Evolutionary conservation across 35 echinoderm and acorn worm genomes (phyloP).

Genomic region (Ophiothrix spiculata): DNA sequence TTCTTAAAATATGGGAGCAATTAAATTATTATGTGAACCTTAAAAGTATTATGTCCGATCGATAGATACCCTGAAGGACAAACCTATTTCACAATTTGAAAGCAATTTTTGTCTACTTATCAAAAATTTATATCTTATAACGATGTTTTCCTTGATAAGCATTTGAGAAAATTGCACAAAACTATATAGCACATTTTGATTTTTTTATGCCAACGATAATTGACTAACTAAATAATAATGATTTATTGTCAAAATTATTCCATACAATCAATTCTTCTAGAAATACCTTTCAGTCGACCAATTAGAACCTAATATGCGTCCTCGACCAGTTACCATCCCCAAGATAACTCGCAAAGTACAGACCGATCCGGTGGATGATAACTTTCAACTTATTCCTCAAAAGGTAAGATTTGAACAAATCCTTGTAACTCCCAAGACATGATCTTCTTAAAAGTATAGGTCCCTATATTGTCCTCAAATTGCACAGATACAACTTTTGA

Average conservation of each 20-base stretch:
- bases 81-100: no score
- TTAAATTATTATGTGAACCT: no score
- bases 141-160: neutral
- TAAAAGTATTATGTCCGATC: no score
- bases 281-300: neutral
- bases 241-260: no score
- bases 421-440: neutral
- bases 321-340: neutral
- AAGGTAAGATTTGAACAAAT: neutral
- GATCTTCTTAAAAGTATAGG: no score
- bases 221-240: no score
- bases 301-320: neutral
- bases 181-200: neutral
- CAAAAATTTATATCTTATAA: neutral
- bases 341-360: conserved; percentile 4
- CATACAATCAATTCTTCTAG: no score
- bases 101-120: no score
- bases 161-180: neutral
- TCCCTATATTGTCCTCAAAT: no score
- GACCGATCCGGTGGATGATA: neutral
- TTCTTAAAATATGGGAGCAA: no score
- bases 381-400: neutral
- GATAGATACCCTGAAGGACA: no score
- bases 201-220: neutral
- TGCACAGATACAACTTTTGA: no score